These are phyloP conservation scores for Syrphus vitripennis DNA, from an alignment of 2,888 invertebrate genomes.

Conservation along the genomic window DNA sequence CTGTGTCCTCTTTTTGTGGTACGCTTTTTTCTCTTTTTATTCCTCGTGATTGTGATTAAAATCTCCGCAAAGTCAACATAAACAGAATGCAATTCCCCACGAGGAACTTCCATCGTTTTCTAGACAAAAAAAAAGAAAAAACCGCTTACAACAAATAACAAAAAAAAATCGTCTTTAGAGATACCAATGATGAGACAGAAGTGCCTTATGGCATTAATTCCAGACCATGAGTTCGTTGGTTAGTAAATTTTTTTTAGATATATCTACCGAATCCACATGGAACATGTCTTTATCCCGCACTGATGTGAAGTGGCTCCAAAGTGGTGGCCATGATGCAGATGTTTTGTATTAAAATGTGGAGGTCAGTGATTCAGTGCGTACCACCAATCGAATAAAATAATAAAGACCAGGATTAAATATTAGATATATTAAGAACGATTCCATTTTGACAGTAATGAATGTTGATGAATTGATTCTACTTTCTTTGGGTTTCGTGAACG, in stretches of 20 bases:
- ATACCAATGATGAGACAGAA: conserved; percentile 39
- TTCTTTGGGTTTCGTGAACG: too few relatives aligned
- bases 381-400: conserved; percentile 15
- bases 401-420: not conserved
- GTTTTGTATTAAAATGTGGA: conserved; percentile 12
- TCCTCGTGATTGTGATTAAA: conserved; percentile 59
- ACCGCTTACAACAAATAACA: not conserved
- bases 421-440: not conserved
- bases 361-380: conserved; percentile 47
- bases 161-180: not conserved
- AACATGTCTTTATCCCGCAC: not conserved
- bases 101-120: not conserved
- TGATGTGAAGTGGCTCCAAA: not conserved
- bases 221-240: conserved; percentile 42
- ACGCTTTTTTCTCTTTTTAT: not conserved
- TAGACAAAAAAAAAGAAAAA: not conserved
- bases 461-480: too few relatives aligned
- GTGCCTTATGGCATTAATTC: conserved; percentile 66
- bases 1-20: not conserved
- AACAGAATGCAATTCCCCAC: conserved; percentile 19
- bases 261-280: not conserved
- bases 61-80: conserved; percentile 63
- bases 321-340: conserved; percentile 34
- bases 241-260: conserved; percentile 39
- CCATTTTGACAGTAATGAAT: too few relatives aligned